phyloP scores from a whole-genome alignment of 2,113 vertebrate genomes.

The Daubentonia madagascariensis region DNA sequence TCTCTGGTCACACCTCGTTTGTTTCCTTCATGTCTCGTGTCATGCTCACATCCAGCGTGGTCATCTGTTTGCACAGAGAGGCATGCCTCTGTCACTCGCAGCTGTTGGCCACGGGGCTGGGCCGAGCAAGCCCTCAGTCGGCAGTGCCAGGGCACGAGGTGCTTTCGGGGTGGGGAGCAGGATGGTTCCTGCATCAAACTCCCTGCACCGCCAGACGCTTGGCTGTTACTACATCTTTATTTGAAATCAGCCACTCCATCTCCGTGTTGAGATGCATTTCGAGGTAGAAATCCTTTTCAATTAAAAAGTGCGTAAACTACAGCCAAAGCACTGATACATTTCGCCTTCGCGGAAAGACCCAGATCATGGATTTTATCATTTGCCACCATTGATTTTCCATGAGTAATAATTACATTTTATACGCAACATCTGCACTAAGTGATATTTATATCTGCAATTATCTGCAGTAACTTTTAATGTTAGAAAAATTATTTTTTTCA shows the following conservation, averaged over 20 bases:
- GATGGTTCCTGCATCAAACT: neutral
- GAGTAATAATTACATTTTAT: slow-evolving; percentile 62
- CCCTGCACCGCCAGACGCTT: neutral
- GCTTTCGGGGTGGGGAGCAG: neutral
- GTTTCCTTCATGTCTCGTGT: rapidly evolving
- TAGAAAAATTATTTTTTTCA: neutral
- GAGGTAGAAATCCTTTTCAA: slow-evolving; percentile 36
- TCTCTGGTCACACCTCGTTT: neutral
- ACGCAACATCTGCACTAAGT: slow-evolving; percentile 36
- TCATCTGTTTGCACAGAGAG: neutral
- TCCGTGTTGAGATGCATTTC: neutral
- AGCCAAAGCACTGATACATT: neutral
- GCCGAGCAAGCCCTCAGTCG: neutral
- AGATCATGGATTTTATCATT: slow-evolving; percentile 62
- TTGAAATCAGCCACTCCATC: neutral
- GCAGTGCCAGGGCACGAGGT: no score
- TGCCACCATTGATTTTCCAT: slow-evolving; percentile 38
- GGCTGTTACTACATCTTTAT: neutral
- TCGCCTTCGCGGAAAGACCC: slow-evolving; percentile 39
- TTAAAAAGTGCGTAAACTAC: slow-evolving; percentile 28
- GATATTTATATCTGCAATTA: slow-evolving; percentile 41
- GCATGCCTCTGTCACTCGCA: neutral
- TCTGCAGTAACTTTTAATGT: slow-evolving; percentile 21
- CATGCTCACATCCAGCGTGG: no score
- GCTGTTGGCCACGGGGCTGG: rapidly evolving